phyloP scores from a whole-genome alignment of 2,797 vertebrate genomes.

The Kryptopterus vitreolus region DNA sequence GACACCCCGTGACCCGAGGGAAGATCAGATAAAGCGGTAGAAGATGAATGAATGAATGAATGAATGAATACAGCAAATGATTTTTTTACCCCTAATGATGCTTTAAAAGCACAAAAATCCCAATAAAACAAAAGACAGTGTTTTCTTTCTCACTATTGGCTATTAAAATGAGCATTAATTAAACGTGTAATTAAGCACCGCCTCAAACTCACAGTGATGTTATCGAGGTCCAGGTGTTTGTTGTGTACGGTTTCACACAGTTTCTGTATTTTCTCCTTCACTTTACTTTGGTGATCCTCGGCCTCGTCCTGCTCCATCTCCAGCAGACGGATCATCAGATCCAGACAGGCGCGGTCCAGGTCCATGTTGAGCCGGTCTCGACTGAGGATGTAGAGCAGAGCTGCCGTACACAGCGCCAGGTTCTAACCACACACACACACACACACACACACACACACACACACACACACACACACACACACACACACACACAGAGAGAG shows the following conservation, averaged over 20 bases:
- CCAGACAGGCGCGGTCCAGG: slow-evolving; percentile 92
- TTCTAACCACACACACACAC: slow-evolving; percentile 73
- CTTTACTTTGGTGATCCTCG: slow-evolving; percentile 81
- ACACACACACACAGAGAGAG: too few species aligned
- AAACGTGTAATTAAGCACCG: too few species aligned
- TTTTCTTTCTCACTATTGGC: too few species aligned
- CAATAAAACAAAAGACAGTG: too few species aligned
- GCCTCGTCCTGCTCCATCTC: slow-evolving; percentile 88
- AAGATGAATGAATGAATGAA: too few species aligned
- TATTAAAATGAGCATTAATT: too few species aligned
- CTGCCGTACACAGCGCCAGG: slow-evolving; percentile 92
- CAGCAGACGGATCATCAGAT: slow-evolving; percentile 95
- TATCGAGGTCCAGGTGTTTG: slow-evolving; percentile 96
- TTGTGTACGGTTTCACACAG: slow-evolving; percentile 98
- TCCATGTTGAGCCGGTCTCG: slow-evolving; percentile 97
- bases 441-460: background rate
- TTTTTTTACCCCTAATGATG: too few species aligned
- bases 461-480: background rate
- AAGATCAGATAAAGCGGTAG: too few species aligned
- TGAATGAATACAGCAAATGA: too few species aligned
- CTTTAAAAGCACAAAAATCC: too few species aligned
- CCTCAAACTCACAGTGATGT: slow-evolving; percentile 93
- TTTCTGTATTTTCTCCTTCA: slow-evolving; percentile 98
- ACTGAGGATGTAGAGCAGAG: slow-evolving; percentile 96
- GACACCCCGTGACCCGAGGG: too few species aligned